Conservation (phyloP, 1,140 invertebrate species). For the Drosophila mojavensis region DNA sequence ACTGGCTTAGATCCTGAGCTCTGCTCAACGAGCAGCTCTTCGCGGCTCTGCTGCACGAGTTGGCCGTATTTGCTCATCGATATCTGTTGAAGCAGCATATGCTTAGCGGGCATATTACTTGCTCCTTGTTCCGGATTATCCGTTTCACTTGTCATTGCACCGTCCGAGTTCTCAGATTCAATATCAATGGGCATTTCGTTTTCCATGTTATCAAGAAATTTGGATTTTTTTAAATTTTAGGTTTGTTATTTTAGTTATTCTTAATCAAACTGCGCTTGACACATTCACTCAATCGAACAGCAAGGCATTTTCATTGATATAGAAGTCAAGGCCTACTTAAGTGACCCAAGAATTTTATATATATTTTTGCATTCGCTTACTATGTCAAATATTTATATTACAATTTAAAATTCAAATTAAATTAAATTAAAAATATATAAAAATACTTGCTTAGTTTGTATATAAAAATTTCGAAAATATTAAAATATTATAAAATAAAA, state of each 20-base stretch:
- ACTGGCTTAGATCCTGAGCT: background rate
- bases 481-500: too few relatives aligned
- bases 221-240: background rate
- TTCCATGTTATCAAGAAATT: slow-evolving; percentile 18
- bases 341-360: too few relatives aligned
- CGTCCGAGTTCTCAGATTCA: background rate
- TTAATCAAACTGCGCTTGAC: slow-evolving; percentile 4
- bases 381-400: too few relatives aligned
- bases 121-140: too few relatives aligned
- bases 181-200: slow-evolving; percentile 3
- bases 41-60: background rate
- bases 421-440: too few relatives aligned
- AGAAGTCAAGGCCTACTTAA: background rate
- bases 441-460: too few relatives aligned
- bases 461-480: too few relatives aligned
- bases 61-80: background rate
- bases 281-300: background rate
- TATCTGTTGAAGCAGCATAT: background rate
- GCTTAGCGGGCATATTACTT: background rate
- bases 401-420: too few relatives aligned
- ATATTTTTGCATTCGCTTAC: too few relatives aligned
- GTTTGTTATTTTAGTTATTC: slow-evolving; percentile 2
- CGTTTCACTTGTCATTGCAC: background rate
- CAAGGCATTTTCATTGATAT: background rate
- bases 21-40: background rate